Evolutionary conservation across 2,797 vertebrate genomes (phyloP).

Genomic region (Euphonia xanthogaster): DNA sequence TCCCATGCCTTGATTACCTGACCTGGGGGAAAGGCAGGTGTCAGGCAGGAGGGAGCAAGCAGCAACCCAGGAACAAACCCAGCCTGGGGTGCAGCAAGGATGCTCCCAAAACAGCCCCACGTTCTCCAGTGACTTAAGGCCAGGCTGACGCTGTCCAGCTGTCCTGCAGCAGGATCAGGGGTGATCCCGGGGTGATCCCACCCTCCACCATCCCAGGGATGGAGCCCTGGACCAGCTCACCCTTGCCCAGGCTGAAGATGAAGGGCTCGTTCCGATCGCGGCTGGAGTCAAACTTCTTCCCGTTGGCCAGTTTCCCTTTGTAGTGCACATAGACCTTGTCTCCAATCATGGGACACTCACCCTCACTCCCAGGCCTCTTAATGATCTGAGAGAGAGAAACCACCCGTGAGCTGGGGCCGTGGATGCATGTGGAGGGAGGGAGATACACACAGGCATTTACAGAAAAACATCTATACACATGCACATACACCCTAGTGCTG

Average conservation of each 20-base stretch:
- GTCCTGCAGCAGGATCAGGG: not conserved
- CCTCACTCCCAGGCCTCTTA: constrained; percentile 79
- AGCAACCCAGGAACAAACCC: not conserved
- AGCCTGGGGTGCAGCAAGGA: not conserved
- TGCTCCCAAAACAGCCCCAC: not conserved
- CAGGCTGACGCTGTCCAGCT: not conserved
- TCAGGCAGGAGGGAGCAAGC: not conserved
- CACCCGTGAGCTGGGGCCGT: not conserved
- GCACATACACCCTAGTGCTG: not conserved
- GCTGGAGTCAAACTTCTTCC: constrained; percentile 94
- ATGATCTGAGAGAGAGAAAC: constrained; percentile 79
- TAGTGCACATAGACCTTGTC: constrained; percentile 95
- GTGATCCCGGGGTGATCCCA: not conserved
- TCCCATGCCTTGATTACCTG: constrained; percentile 97
- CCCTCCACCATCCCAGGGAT: fast-evolving
- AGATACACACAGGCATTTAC: not conserved
- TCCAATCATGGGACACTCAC: constrained; percentile 90
- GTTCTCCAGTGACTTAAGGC: not conserved
- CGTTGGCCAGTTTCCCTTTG: constrained; percentile 88
- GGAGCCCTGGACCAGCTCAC: constrained; percentile 64
- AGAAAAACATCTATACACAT: fast-evolving
- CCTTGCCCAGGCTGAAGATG: constrained; percentile 90
- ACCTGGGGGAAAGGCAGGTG: constrained; percentile 75
- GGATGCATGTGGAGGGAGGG: not conserved
- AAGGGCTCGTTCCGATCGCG: constrained; percentile 89